Base-by-base conservation (phyloP, 2,888 invertebrate species). In the Dryobota labecula region DNA sequence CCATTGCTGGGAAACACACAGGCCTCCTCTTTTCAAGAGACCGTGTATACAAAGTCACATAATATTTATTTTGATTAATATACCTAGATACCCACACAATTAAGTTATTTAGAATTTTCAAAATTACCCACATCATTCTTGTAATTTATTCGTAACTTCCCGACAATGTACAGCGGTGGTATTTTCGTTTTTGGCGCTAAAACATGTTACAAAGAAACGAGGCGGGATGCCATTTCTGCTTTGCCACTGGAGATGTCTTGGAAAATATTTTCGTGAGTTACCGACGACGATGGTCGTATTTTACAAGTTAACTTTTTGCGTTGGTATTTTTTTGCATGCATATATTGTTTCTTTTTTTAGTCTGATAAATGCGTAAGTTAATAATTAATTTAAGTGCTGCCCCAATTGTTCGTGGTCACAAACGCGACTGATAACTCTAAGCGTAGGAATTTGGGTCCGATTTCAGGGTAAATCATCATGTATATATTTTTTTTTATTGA, bases 191-290 rank as follows among this genome's bases (percentile, higher is more conserved):
- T 95, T 85, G 94, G 95, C 70, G 87, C 89, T 62, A 91, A 92
- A 90, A 88, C 90, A 89, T 92, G 92, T 86, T 56, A 78, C 79
- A 85, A 87, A 78, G 90, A 89, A 79, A 84, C 85, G 64, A 88
- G 86, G 78, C 86, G 82, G 72, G 94, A 94, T 88, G 88, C 88
- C 84, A 89, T 95, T 87, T 90, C 94, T 56, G 87, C 90, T 70
- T 89, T 95, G 84, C 95, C 95, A 33, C 85, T 95, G 82, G 95
- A 95, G 80, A 84, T 95, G 80, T 92, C 92, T 73, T 95, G 95
- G 95, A 92, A 88, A 86, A 95, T 95, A 93, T 95, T 95, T 86
- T 90, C 91, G 95, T 95, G 87, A 95, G 95, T 94, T 80, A 65
- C 80, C 68, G 71, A 51, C 66, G 62, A 80, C 67, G 70, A 68